A percentile compares a stretch with the other conserved stretches of the same genome.
Evolutionary conservation across 2,797 vertebrate genomes (phyloP).

Genomic region (Pangasius krempfi): DNA sequence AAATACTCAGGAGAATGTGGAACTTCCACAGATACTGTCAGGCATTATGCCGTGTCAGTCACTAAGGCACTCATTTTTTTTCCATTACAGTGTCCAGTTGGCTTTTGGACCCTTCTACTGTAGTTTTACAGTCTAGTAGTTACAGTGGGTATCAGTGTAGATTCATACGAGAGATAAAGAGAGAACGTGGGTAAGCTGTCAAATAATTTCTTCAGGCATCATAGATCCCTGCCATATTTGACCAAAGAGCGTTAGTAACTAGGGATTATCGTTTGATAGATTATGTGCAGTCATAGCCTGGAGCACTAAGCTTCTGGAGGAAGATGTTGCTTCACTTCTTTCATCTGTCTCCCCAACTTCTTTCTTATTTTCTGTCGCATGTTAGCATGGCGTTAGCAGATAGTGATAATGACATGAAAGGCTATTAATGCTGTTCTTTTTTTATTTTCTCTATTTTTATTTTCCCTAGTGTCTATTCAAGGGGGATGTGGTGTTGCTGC

Average conservation of each 20-base stretch:
- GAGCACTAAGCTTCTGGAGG: background rate
- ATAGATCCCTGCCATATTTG: background rate
- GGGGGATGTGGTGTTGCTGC: background rate
- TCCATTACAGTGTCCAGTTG: too few relatives aligned
- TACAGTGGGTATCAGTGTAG: background rate
- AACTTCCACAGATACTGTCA: background rate
- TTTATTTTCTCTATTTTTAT: background rate
- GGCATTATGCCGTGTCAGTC: background rate
- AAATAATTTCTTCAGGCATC: background rate
- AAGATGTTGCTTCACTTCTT: constrained; percentile 4
- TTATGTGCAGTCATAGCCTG: background rate
- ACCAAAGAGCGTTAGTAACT: background rate
- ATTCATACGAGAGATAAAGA: background rate
- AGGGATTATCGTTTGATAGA: background rate
- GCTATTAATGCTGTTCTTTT: background rate
- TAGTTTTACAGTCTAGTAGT: background rate
- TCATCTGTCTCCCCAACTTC: background rate
- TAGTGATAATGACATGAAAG: background rate
- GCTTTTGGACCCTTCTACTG: background rate
- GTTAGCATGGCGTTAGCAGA: background rate
- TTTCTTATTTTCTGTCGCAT: background rate
- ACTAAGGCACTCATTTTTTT: background rate
- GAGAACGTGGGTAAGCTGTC: background rate
- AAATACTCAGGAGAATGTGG: background rate
- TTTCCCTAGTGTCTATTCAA: background rate